Evolutionary conservation across 2,113 vertebrate genomes (phyloP).

Genomic region (Grantiella picta): DNA sequence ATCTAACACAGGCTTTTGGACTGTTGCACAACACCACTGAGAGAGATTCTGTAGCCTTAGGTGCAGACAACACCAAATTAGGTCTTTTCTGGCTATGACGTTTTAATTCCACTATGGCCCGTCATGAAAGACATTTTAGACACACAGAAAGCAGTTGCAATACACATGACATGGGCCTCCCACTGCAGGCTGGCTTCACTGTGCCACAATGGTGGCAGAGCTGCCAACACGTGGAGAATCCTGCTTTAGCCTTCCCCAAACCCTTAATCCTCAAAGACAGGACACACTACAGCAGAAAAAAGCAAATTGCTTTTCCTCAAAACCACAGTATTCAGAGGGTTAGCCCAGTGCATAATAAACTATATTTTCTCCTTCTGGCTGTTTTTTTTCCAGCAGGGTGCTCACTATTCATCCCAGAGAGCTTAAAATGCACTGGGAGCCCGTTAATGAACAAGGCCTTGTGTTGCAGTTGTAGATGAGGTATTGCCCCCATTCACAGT

Average conservation of each 20-base stretch:
- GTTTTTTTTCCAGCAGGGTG: not conserved
- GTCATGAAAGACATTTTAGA: not conserved
- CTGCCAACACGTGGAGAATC: not conserved
- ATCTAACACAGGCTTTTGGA: not conserved
- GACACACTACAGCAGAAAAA: not conserved
- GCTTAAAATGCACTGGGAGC: not conserved
- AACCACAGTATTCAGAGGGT: not conserved
- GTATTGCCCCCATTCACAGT: not conserved
- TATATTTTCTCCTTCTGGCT: not conserved
- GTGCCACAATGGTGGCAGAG: fast-evolving
- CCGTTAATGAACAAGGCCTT: not conserved
- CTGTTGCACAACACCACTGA: not conserved
- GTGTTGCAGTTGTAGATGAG: not conserved
- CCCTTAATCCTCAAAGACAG: not conserved
- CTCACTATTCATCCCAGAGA: not conserved
- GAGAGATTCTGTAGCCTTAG: not conserved
- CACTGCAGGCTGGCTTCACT: not conserved
- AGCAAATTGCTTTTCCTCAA: not conserved
- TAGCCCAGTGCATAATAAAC: not conserved
- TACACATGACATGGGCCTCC: not conserved
- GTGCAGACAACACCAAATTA: not conserved
- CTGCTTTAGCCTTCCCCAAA: not conserved
- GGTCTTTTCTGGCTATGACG: fast-evolving
- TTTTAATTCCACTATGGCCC: not conserved
- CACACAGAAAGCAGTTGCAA: not conserved